These are phyloP conservation scores for Liopterus haemorrhoidalis DNA, from an alignment of 2,888 invertebrate genomes.

Conservation along the genomic window DNA sequence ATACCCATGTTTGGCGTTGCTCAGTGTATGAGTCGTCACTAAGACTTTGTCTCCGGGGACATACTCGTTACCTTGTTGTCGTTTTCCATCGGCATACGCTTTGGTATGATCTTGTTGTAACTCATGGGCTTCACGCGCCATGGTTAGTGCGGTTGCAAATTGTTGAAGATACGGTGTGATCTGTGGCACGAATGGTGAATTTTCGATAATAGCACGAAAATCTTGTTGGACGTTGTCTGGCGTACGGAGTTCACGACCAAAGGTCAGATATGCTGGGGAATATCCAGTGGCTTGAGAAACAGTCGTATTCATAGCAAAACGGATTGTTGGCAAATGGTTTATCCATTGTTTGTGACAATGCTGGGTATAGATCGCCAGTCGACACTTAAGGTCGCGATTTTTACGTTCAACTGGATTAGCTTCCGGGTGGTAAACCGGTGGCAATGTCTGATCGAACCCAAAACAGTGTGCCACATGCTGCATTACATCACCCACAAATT, in stretches of 20 bases:
- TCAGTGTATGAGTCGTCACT: no score
- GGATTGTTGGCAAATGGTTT: slow-evolving; percentile 25
- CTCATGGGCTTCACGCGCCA: slow-evolving; percentile 21
- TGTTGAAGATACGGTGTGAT: slow-evolving; percentile 30
- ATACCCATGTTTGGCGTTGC: no score
- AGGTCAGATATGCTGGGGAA: slow-evolving; percentile 32
- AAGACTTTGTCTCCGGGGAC: no score
- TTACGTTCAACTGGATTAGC: slow-evolving; percentile 37
- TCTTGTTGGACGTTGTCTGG: slow-evolving; percentile 22
- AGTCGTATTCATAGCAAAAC: slow-evolving; percentile 33
- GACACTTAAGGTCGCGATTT: slow-evolving; percentile 34
- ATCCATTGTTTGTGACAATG: slow-evolving; percentile 32
- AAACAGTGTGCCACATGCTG: slow-evolving; percentile 33
- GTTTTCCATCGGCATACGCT: slow-evolving; percentile 21
- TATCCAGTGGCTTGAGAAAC: slow-evolving; percentile 25
- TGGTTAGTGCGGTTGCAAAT: slow-evolving; percentile 7
- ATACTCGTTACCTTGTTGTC: slow-evolving; percentile 18
- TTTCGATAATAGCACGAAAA: slow-evolving; percentile 26
- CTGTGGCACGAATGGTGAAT: slow-evolving; percentile 30
- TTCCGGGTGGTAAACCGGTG: slow-evolving; percentile 38
- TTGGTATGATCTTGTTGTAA: slow-evolving; percentile 24
- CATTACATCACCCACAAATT: slow-evolving; percentile 38
- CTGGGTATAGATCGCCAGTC: slow-evolving; percentile 30
- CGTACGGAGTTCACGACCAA: slow-evolving; percentile 32
- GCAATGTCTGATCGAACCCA: slow-evolving; percentile 27